Percentiles rank a stretch among this genome's conserved stretches.
Evolutionary conservation across 1,140 invertebrate genomes (phyloP).

Genomic region (Kradibia gibbosae): DNA sequence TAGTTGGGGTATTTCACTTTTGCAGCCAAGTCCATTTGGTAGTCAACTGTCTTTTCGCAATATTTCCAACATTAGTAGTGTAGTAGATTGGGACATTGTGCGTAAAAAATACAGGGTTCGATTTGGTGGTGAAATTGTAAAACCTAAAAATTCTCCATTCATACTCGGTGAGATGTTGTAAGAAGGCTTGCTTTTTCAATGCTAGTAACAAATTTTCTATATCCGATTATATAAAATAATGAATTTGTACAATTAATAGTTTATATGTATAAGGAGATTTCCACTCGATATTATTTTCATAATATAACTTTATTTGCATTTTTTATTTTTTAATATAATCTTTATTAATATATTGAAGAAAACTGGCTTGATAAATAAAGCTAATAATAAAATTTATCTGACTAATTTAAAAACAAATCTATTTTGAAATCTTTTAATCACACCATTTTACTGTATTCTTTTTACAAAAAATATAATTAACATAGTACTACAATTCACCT

Average conservation of each 20-base stretch:
- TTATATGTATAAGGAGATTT: not conserved
- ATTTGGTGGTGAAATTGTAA: slow-evolving; percentile 79
- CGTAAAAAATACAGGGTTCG: slow-evolving; percentile 88
- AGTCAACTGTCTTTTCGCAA: slow-evolving; percentile 85
- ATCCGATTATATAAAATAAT: not conserved
- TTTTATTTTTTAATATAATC: slow-evolving; percentile 19
- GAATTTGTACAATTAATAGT: not conserved
- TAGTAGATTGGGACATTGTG: slow-evolving; percentile 91
- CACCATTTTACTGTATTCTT: slow-evolving; percentile 24
- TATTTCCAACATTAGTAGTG: slow-evolving; percentile 84
- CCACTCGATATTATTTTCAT: not conserved
- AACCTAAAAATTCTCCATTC: slow-evolving; percentile 60
- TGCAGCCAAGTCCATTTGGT: slow-evolving; percentile 81
- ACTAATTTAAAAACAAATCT: not conserved
- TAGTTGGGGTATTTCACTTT: slow-evolving; percentile 57
- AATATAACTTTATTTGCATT: slow-evolving; percentile 1
- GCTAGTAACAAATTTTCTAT: not conserved
- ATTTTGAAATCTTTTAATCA: slow-evolving; percentile 31
- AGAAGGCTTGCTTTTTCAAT: too few species aligned
- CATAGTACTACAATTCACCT: slow-evolving; percentile 37
- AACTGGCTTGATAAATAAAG: not conserved
- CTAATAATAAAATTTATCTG: not conserved
- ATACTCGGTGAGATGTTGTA: slow-evolving; percentile 21
- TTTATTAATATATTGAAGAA: too few species aligned
- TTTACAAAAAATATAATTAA: not conserved